Evolutionary conservation across 2,113 vertebrate species (phyloP), one percentile per base, ranked within the genome.

Genomic region (Pelecanoides urinatrix): DNA sequence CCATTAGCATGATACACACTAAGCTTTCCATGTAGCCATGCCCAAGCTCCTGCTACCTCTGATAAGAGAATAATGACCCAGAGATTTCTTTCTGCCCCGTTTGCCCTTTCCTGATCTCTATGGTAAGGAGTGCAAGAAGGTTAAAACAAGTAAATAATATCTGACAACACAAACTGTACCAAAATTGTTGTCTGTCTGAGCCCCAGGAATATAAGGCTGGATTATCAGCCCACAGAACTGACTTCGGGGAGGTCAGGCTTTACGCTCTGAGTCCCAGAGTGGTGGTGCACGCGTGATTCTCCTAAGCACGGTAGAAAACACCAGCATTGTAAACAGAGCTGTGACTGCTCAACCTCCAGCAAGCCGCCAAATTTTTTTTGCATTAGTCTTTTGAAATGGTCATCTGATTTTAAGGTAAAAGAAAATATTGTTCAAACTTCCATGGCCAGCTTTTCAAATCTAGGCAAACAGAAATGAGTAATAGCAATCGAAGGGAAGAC

Each of bases 221-320:
- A 67, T 72, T 12, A 7, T 53, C 49, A 65, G 8, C 47, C 20
- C 25, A 32, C 36, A 81, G 68, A 63, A 16, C 13, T 75, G 44
- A 82, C 25, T 85, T 89, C 3, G 3, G 11, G 45, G 34, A 63
- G 6, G 5, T 63, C 19, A n/a, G 30, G 32, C 34, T 56, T 61
- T 44, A 49, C 42, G 32, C 27, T 61, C 25, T 1, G 1, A 9
- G 11, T 36, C 42, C 27, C 25, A 14, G 9, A 47, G 30, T 38
- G n/a, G 16, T 49, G 36, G 17, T 61, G 63, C 49, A 44, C 1
- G 0, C 22, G 10, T 7, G 12, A 27, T 68, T 67, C 23, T 84
- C 55, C 52, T 55, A 7, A 1, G 1, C 4, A 2, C 1, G 2
- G 20, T 32, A 77, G 58, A 81, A 75, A 26, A 4, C 4, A 5